Percentiles rank a stretch among this genome's conserved stretches.
These are phyloP conservation scores for Ochropleura plecta DNA, from an alignment of 2,888 invertebrate species.

Conservation along the genomic window DNA sequence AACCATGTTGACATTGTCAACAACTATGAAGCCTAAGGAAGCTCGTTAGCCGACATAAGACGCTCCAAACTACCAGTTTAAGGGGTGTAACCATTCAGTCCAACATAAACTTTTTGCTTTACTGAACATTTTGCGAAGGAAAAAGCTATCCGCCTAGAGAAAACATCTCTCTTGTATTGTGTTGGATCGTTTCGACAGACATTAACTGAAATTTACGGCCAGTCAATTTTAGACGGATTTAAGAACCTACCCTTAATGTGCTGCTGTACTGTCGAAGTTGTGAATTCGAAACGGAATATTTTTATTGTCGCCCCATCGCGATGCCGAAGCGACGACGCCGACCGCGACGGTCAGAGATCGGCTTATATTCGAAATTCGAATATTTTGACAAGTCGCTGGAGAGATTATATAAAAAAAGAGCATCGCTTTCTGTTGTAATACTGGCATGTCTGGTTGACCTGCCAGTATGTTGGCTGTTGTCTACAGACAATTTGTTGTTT, in stretches of 20 bases:
- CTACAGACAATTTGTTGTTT: no score
- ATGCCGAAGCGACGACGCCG: no score
- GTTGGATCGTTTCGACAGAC: constrained; percentile 77
- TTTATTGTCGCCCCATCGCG: constrained; percentile 61
- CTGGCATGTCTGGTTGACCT: no score
- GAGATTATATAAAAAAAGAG: constrained; percentile 17
- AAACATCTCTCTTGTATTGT: constrained; percentile 75
- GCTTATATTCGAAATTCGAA: constrained; percentile 34
- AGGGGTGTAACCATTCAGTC: constrained; percentile 72
- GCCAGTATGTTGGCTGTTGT: no score
- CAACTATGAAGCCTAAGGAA: constrained; percentile 44
- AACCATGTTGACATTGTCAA: constrained; percentile 19
- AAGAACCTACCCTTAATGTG: constrained; percentile 77
- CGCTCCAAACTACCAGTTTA: constrained; percentile 69
- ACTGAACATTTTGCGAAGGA: constrained; percentile 71
- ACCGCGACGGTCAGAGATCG: background rate
- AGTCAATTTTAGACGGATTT: constrained; percentile 82
- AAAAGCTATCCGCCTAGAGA: constrained; percentile 67
- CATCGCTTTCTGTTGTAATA: background rate
- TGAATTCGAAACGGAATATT: constrained; percentile 69
- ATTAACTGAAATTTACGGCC: constrained; percentile 81
- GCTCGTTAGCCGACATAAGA: constrained; percentile 60
- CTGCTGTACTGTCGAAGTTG: constrained; percentile 63
- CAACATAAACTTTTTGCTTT: constrained; percentile 74
- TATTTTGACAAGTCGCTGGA: constrained; percentile 32